Evolutionary conservation across 2,888 invertebrate species (phyloP), one percentile per base, ranked within the genome.

Genomic region (Craniophora ligustri): DNA sequence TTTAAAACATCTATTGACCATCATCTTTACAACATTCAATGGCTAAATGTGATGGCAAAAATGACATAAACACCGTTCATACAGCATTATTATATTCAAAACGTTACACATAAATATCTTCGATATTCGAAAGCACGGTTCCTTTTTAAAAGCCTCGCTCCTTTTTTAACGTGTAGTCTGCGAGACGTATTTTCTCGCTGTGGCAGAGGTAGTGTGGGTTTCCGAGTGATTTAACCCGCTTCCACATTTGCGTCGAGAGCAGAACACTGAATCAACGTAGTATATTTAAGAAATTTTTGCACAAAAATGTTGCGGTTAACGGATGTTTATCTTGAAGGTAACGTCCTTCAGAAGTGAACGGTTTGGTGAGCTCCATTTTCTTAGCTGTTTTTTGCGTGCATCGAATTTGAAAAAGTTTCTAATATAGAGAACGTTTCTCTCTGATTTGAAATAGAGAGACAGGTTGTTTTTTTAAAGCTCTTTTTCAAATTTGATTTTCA

Each of bases 141-240:
- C 21, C 16, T 51, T 38, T 38, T 14, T 18, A 6, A 32, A 46
- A 18, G 13, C 14, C 6, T 6, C 30, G n/a, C 7, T 15, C 35
- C 28, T 46, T 50, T 42, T 55, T 45, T 49, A 28, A 13, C 35
- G 14, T 14, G 8, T 14, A 44, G 35, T 14, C 50, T 40, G 36
- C 11, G 36, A 45, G 53, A 23, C 38, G 57, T 72, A 60, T 70
- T 67, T 62, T 61, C 56, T 59, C 53, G 56, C n/a, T n/a, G 65
- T 36, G 40, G 67, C 23, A 39, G 42, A 57, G 66, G 62, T 64
- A 67, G 67, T 68, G 72, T 72, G 66, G 73, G 76, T 79, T 81
- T 81, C 78, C 81, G 57, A 70, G 59, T 81, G 82, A 81, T 80
- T 79, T 78, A 79, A 70, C 75, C 35, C 60, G 62, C 61, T 38